Percentiles rank a stretch among this genome's conserved stretches.
Conservation (phyloP, 2,888 invertebrate species). For the Drosophila conformis region DNA sequence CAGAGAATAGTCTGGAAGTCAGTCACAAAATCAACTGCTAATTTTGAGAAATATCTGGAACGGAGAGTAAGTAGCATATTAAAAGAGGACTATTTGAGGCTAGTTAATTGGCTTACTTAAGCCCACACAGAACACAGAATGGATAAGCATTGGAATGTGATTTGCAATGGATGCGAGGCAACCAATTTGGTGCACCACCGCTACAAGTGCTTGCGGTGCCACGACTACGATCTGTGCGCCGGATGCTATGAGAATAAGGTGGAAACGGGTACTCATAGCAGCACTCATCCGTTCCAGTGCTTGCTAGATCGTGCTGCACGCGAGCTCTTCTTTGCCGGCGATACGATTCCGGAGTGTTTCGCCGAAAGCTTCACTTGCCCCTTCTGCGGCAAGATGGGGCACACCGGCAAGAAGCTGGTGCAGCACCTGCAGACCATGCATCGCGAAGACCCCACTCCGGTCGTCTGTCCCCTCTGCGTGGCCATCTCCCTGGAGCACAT, state of each 20-base stretch:
- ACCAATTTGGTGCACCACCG: slow-evolving; percentile 32
- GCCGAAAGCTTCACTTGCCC: slow-evolving; percentile 63
- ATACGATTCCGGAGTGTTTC: slow-evolving; percentile 31
- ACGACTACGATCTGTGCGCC: slow-evolving; percentile 54
- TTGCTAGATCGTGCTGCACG: slow-evolving; percentile 43
- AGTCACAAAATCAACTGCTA: not conserved
- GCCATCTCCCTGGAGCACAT: slow-evolving; percentile 30
- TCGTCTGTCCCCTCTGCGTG: slow-evolving; percentile 59
- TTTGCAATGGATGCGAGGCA: slow-evolving; percentile 46
- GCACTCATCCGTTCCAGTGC: slow-evolving; percentile 58
- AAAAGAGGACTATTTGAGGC: not conserved
- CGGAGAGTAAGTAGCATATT: not conserved
- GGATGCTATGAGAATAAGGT: slow-evolving; percentile 40
- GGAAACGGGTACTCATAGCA: slow-evolving; percentile 27
- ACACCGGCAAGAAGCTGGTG: slow-evolving; percentile 7
- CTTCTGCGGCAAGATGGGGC: slow-evolving; percentile 15
- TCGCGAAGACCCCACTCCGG: slow-evolving; percentile 14
- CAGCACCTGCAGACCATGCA: slow-evolving; percentile 30
- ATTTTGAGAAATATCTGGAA: not conserved
- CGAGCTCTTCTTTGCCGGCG: slow-evolving; percentile 51
- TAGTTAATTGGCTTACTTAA: not conserved
- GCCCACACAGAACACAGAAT: slow-evolving; percentile 8
- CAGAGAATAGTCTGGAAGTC: not conserved
- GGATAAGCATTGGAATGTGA: slow-evolving; percentile 36
- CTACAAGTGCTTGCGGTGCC: slow-evolving; percentile 60